Conservation (phyloP, 1,140 invertebrate species). For the Leptestheria dahalacensis region DNA sequence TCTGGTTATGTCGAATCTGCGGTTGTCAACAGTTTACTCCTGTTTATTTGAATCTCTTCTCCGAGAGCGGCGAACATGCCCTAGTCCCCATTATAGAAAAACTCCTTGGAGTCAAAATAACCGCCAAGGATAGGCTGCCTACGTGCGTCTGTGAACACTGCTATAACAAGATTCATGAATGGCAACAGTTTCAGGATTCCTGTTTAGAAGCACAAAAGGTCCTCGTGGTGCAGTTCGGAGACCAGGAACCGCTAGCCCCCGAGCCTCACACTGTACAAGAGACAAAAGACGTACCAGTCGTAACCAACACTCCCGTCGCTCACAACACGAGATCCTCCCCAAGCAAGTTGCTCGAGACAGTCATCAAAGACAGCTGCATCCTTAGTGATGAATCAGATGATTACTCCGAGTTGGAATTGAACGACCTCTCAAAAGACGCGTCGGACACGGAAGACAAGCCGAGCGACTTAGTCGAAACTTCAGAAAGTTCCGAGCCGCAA, state of each 20-base stretch:
- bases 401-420: neutral
- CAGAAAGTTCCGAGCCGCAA: neutral
- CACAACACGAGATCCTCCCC: neutral
- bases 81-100: neutral
- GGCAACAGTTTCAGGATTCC: neutral
- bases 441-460: conserved; percentile 1
- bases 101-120: neutral
- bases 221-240: neutral
- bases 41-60: conserved; percentile 6
- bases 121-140: neutral
- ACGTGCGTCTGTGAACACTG: neutral
- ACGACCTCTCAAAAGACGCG: neutral
- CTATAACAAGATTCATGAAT: neutral
- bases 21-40: conserved; percentile 1
- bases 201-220: conserved; percentile 7
- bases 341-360: conserved; percentile 5
- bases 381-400: conserved; percentile 6
- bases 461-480: neutral
- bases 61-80: conserved; percentile 5
- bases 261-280: neutral
- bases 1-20: conserved; percentile 3
- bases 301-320: neutral
- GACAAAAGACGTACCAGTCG: neutral
- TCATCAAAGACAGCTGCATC: conserved; percentile 9
- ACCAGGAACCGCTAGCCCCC: neutral